phyloP scores from a whole-genome alignment of 2,797 vertebrate species.

The Psittacula derbiana region DNA sequence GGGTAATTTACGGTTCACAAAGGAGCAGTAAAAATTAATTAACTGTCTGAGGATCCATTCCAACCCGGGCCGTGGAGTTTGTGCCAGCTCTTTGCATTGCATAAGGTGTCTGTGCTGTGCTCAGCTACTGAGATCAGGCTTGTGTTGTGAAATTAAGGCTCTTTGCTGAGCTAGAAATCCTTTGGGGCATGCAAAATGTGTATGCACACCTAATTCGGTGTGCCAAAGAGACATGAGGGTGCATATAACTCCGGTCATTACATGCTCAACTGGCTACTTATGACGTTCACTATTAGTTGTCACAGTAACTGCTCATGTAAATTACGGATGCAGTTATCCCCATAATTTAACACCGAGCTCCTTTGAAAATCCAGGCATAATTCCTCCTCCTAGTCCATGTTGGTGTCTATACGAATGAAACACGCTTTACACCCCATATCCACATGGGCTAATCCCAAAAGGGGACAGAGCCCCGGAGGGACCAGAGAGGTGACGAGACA shows the following conservation, averaged over 20 bases:
- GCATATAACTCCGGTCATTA: slow-evolving; percentile 51
- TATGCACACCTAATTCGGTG: slow-evolving; percentile 51
- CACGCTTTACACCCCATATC: neutral
- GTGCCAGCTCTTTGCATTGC: slow-evolving; percentile 31
- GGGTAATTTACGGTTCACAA: slow-evolving; percentile 70
- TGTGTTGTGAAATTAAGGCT: slow-evolving; percentile 34
- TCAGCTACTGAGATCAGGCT: slow-evolving; percentile 7
- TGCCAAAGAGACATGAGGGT: slow-evolving; percentile 35
- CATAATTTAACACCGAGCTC: slow-evolving; percentile 17
- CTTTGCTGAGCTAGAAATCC: neutral
- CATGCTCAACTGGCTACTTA: slow-evolving; percentile 49
- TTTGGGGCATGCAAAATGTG: slow-evolving; percentile 46
- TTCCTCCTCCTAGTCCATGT: neutral
- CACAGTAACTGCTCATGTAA: slow-evolving; percentile 63
- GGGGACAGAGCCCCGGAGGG: neutral
- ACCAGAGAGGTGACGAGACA: neutral
- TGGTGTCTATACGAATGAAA: neutral
- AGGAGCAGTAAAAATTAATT: slow-evolving; percentile 71
- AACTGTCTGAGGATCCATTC: slow-evolving; percentile 63
- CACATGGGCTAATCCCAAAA: neutral
- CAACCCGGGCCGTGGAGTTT: neutral
- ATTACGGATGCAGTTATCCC: slow-evolving; percentile 46
- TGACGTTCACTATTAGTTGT: slow-evolving; percentile 50
- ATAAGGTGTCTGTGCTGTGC: slow-evolving; percentile 6
- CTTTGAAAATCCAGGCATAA: slow-evolving; percentile 29